phyloP scores from a whole-genome alignment of 2,113 vertebrate genomes.

The Poeciliopsis retropinna region DNA sequence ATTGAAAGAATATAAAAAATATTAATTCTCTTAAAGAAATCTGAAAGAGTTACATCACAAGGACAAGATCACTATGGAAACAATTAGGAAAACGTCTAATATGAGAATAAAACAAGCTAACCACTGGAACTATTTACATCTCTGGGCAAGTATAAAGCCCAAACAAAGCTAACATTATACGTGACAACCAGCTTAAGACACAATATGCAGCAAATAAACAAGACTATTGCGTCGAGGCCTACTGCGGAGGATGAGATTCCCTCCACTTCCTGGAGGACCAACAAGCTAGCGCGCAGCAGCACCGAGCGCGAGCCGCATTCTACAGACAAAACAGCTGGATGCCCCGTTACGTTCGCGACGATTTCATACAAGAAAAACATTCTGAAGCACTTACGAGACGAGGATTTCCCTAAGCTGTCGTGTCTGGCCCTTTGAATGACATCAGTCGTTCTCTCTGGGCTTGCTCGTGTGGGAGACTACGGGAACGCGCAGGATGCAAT shows the following conservation, averaged over 20 bases:
- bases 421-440: slow-evolving; percentile 58
- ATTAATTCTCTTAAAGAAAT: not conserved
- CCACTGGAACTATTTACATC: not conserved
- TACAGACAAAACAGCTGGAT: slow-evolving; percentile 2
- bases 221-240: slow-evolving; percentile 41
- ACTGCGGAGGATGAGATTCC: slow-evolving; percentile 33
- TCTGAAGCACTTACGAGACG: slow-evolving; percentile 65
- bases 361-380: slow-evolving; percentile 14
- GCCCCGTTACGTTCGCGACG: not conserved
- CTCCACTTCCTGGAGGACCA: slow-evolving; percentile 70
- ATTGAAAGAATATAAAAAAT: slow-evolving; percentile 15
- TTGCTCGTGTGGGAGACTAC: slow-evolving; percentile 40
- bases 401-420: slow-evolving; percentile 46
- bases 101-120: slow-evolving; percentile 20
- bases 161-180: not conserved
- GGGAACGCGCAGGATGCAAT: slow-evolving; percentile 62
- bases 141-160: not conserved
- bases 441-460: slow-evolving; percentile 63
- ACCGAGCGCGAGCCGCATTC: slow-evolving; percentile 24
- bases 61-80: slow-evolving; percentile 81
- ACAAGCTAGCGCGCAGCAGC: slow-evolving; percentile 49
- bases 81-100: slow-evolving; percentile 55
- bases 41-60: slow-evolving; percentile 41
- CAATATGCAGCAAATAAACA: not conserved
- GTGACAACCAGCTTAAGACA: slow-evolving; percentile 1